A percentile compares a stretch with the other conserved stretches of the same genome.
These are phyloP conservation scores for Aphis gossypii DNA, from an alignment of 1,140 invertebrate genomes.

Conservation along the genomic window DNA sequence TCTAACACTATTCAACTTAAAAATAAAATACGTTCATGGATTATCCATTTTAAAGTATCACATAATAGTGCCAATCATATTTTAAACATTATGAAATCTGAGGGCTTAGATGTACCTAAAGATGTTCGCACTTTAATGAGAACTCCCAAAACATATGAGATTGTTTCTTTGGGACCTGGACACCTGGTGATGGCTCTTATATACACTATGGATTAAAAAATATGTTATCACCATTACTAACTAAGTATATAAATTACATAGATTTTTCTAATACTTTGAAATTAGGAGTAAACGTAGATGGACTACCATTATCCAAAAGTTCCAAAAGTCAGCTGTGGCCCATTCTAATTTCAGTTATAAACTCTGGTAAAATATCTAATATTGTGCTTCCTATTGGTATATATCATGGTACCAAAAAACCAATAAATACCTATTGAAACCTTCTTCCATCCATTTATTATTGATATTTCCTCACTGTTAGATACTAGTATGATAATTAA, in stretches of 20 bases:
- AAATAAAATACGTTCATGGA: no score
- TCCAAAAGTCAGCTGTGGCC: slow-evolving; percentile 5
- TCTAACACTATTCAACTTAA: no score
- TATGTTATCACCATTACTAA: neutral
- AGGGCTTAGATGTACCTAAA: neutral
- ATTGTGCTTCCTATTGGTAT: neutral
- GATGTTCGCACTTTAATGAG: neutral
- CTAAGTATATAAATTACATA: neutral
- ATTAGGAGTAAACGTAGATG: neutral
- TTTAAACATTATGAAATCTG: neutral
- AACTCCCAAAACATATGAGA: neutral
- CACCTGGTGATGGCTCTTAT: neutral
- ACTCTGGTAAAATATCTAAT: neutral
- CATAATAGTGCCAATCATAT: neutral
- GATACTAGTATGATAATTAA: no score
- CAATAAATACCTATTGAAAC: neutral
- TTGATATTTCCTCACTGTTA: no score
- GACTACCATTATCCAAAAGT: neutral
- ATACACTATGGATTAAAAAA: neutral
- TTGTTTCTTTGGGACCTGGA: slow-evolving; percentile 72
- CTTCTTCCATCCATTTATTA: no score
- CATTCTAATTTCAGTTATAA: neutral
- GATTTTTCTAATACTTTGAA: slow-evolving; percentile 65
- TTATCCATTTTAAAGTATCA: no score
- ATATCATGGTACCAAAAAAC: neutral